A percentile compares a stretch with the other conserved stretches of the same genome.
These are phyloP conservation scores for Corydoras maculifer DNA, from an alignment of 2,113 vertebrate genomes.

Conservation along the genomic window DNA sequence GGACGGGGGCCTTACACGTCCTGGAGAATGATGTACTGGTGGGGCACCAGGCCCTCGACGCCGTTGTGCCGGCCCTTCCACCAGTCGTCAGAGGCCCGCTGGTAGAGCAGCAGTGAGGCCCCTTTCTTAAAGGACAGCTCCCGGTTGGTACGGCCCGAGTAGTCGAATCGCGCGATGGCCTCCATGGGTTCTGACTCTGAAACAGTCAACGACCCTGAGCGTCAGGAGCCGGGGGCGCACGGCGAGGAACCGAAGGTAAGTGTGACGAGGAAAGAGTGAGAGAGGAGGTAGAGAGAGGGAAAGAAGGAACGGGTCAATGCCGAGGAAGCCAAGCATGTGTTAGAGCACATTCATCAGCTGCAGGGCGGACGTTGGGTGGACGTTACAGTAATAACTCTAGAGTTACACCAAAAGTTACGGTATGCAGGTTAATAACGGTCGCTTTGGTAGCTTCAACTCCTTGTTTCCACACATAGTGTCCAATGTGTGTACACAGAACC, in stretches of 20 bases:
- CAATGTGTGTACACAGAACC: too few species aligned
- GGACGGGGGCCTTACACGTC: conserved; percentile 74
- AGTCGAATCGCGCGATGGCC: conserved; percentile 91
- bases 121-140: conserved; percentile 95
- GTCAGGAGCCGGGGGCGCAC: conserved; percentile 34
- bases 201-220: conserved; percentile 65
- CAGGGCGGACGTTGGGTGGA: not conserved
- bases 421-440: too few species aligned
- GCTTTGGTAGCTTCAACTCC: too few species aligned
- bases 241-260: not conserved
- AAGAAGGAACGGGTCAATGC: conserved; percentile 16
- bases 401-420: too few species aligned
- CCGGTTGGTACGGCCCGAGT: conserved; percentile 79
- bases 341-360: conserved; percentile 40
- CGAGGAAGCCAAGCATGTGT: conserved; percentile 48
- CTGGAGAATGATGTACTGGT: conserved; percentile 92
- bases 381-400: too few species aligned
- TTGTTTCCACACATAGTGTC: too few species aligned
- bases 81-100: conserved; percentile 90
- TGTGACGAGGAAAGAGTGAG: not conserved
- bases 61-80: conserved; percentile 92
- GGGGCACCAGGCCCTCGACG: conserved; percentile 83
- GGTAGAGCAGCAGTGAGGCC: conserved; percentile 81
- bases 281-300: not conserved
- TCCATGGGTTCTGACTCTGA: conserved; percentile 89